Evolutionary conservation across 2,888 invertebrate genomes (phyloP).

Genomic region (Nymphalis urticae): DNA sequence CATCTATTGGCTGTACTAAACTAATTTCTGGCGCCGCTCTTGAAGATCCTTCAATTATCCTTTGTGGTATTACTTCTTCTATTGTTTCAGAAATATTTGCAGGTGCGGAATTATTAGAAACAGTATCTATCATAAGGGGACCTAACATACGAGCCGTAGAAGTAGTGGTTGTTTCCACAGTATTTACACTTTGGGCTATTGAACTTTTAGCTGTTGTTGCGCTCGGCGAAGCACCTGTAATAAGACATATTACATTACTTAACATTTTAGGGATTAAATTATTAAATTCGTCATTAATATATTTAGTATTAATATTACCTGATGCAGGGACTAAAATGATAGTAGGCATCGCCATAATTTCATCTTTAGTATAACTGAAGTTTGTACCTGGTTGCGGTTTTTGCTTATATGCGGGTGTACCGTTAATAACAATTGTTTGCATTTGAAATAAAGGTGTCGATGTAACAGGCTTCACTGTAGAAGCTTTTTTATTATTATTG

Average conservation of each 20-base stretch:
- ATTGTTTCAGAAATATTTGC: slow-evolving; percentile 12
- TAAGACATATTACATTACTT: slow-evolving; percentile 8
- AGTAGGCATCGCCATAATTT: slow-evolving; percentile 81
- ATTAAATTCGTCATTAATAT: not conserved
- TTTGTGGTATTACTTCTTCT: slow-evolving; percentile 18
- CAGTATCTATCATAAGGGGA: slow-evolving; percentile 41
- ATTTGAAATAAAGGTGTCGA: slow-evolving; percentile 62
- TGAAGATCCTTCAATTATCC: slow-evolving; percentile 21
- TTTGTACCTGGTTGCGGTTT: slow-evolving; percentile 40
- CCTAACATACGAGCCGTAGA: slow-evolving; percentile 22
- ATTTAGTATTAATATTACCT: slow-evolving; percentile 51
- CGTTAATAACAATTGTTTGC: slow-evolving; percentile 69
- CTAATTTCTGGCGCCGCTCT: slow-evolving; percentile 41
- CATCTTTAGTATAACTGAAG: slow-evolving; percentile 63
- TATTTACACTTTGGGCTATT: slow-evolving; percentile 39
- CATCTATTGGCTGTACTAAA: slow-evolving; percentile 59
- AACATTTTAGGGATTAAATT: not conserved
- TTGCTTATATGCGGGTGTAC: slow-evolving; percentile 63
- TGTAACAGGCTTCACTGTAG: slow-evolving; percentile 51
- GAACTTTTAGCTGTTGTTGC: slow-evolving; percentile 41
- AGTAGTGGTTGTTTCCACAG: slow-evolving; percentile 37
- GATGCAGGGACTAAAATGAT: slow-evolving; percentile 66
- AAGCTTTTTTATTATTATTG: slow-evolving; percentile 45
- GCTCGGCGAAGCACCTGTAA: slow-evolving; percentile 47
- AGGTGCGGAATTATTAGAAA: slow-evolving; percentile 15